phyloP scores from a whole-genome alignment of 37 sponge, comb jelly and placozoan genomes.

The Beroe forskalii region DNA sequence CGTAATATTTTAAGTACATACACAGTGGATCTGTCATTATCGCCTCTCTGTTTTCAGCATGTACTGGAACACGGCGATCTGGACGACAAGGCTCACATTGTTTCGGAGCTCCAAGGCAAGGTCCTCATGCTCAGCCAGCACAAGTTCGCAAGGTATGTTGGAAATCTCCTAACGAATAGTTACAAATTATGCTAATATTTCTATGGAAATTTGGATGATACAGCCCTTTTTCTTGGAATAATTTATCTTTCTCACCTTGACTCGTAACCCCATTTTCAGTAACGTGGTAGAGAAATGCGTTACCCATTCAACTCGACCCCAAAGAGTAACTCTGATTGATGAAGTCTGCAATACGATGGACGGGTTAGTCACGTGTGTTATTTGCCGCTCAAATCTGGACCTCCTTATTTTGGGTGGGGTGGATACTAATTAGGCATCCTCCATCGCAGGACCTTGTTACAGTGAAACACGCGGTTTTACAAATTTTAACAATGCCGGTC shows the following conservation, averaged over 20 bases:
- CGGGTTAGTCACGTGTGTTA: constrained; percentile 69
- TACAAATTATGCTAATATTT: no score
- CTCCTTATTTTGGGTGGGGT: no score
- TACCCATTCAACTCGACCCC: constrained; percentile 74
- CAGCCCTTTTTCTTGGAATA: no score
- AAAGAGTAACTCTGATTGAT: constrained; percentile 75
- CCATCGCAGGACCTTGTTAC: no score
- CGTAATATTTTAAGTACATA: no score
- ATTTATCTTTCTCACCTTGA: no score
- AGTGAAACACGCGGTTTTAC: constrained; percentile 46
- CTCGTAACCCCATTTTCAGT: constrained; percentile 74
- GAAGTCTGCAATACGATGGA: constrained; percentile 83
- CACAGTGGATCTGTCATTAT: no score
- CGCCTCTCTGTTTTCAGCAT: constrained; percentile 92
- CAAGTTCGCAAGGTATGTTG: constrained; percentile 89
- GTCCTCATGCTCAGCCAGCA: constrained; percentile 83
- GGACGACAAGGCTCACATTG: constrained; percentile 78
- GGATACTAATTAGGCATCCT: no score
- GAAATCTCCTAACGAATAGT: no score
- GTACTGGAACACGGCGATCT: constrained; percentile 83
- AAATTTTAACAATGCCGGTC: constrained; percentile 34
- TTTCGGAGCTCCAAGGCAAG: constrained; percentile 71
- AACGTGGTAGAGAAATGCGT: constrained; percentile 98
- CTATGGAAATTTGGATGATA: no score
- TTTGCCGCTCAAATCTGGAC: background rate